phyloP scores from a whole-genome alignment of 1,140 invertebrate species.

The Caerostris darwini region DNA sequence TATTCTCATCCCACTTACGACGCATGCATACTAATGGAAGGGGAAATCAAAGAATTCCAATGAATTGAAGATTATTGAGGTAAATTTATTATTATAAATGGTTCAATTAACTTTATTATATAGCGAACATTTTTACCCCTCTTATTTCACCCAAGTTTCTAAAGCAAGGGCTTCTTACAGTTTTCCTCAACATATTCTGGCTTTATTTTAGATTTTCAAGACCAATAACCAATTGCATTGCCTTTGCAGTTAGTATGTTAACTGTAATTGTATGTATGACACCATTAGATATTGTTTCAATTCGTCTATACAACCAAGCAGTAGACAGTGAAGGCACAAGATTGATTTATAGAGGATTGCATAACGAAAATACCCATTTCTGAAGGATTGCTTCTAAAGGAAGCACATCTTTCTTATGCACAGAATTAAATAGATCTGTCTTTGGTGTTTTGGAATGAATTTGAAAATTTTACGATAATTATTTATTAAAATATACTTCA shows the following conservation, averaged over 20 bases:
- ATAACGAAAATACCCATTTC: conserved; percentile 87
- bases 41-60: too few species aligned
- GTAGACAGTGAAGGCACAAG: conserved; percentile 82
- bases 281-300: conserved; percentile 94
- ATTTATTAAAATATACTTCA: neutral
- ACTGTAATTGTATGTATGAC: conserved; percentile 92
- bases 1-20: too few species aligned
- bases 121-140: too few species aligned
- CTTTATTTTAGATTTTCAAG: conserved; percentile 83
- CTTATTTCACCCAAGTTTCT: too few species aligned
- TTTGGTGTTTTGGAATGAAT: conserved; percentile 91
- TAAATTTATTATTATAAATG: too few species aligned
- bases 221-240: conserved; percentile 85
- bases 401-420: conserved; percentile 88
- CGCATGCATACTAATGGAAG: too few species aligned
- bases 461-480: conserved; percentile 81
- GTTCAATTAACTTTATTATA: too few species aligned
- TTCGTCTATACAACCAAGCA: conserved; percentile 94
- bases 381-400: conserved; percentile 91
- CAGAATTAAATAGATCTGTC: conserved; percentile 92
- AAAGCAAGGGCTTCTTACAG: too few species aligned
- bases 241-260: conserved; percentile 89
- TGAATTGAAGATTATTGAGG: too few species aligned
- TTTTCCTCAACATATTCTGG: too few species aligned
- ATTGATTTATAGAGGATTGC: conserved; percentile 88